Evolutionary conservation across 1,140 invertebrate species (phyloP).

Genomic region (Calosoma granatense): DNA sequence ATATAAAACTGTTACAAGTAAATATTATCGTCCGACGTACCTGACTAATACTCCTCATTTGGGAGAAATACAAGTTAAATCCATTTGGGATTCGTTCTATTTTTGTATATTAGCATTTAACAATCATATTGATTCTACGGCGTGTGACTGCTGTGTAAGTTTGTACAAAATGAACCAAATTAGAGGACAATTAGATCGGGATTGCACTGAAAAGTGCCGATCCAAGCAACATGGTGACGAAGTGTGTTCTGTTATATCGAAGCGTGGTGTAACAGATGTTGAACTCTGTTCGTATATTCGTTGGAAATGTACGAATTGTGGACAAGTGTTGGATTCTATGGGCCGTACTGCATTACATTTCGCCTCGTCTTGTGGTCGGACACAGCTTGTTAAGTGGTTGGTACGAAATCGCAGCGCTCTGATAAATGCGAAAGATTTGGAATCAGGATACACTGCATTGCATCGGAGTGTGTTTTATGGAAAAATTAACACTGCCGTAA

Average conservation of each 20-base stretch:
- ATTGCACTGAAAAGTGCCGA: slow-evolving; percentile 45
- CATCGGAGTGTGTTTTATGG: slow-evolving; percentile 69
- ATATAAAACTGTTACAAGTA: too few species aligned
- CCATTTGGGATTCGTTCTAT: too few species aligned
- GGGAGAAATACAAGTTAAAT: too few species aligned
- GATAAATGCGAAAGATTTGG: slow-evolving; percentile 50
- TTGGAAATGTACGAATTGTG: slow-evolving; percentile 46
- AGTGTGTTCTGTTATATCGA: slow-evolving; percentile 47
- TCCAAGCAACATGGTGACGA: slow-evolving; percentile 49
- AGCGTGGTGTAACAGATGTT: slow-evolving; percentile 41
- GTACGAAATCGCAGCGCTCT: slow-evolving; percentile 45
- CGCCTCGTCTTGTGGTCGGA: slow-evolving; percentile 54
- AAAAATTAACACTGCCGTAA: slow-evolving; percentile 52
- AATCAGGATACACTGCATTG: slow-evolving; percentile 65
- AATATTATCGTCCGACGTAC: background rate
- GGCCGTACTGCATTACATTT: slow-evolving; percentile 59
- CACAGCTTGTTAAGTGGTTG: slow-evolving; percentile 55
- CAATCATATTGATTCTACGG: background rate
- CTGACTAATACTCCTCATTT: background rate
- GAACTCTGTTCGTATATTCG: slow-evolving; percentile 45
- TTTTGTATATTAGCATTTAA: too few species aligned
- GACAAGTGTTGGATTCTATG: slow-evolving; percentile 41
- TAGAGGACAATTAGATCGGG: slow-evolving; percentile 23
- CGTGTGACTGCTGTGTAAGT: background rate
- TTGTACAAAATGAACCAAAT: background rate